phyloP scores from a whole-genome alignment of 2,888 invertebrate genomes.

The Brachycybe producta region DNA sequence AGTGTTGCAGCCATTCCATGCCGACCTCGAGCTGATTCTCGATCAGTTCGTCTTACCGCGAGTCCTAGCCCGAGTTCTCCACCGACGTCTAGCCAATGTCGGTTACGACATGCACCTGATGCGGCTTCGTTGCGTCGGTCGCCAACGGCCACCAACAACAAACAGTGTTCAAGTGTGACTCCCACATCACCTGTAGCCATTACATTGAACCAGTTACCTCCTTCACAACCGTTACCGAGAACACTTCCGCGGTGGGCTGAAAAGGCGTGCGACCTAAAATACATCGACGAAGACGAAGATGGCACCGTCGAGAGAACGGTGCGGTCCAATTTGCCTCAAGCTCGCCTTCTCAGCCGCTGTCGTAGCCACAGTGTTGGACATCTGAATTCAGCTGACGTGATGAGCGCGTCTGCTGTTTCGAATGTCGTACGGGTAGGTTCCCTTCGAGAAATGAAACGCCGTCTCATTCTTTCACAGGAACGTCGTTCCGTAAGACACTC shows the following conservation, averaged over 20 bases:
- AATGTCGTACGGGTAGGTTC: constrained; percentile 52
- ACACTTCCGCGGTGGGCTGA: constrained; percentile 30
- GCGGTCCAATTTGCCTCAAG: constrained; percentile 18
- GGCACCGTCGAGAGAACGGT: constrained; percentile 20
- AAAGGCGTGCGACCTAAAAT: constrained; percentile 33
- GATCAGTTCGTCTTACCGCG: no score
- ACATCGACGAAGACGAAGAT: constrained; percentile 49
- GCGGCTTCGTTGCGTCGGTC: constrained; percentile 15
- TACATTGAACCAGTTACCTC: neutral
- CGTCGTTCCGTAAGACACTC: neutral
- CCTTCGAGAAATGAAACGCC: constrained; percentile 47
- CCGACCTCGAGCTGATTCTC: no score
- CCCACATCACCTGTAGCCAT: neutral
- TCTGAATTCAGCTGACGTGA: constrained; percentile 65
- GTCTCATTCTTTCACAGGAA: constrained; percentile 19
- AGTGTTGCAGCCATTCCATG: no score
- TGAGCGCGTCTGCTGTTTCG: constrained; percentile 21
- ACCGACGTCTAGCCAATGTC: no score
- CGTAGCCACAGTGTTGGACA: constrained; percentile 81
- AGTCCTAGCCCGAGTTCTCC: no score
- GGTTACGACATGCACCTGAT: no score
- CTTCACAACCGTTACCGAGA: no score
- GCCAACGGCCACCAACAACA: constrained; percentile 16
- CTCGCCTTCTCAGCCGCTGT: constrained; percentile 44
- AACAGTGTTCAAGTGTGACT: neutral